These are phyloP conservation scores for Hozukius guyotensis DNA, from an alignment of 2,797 vertebrate genomes.

Conservation along the genomic window DNA sequence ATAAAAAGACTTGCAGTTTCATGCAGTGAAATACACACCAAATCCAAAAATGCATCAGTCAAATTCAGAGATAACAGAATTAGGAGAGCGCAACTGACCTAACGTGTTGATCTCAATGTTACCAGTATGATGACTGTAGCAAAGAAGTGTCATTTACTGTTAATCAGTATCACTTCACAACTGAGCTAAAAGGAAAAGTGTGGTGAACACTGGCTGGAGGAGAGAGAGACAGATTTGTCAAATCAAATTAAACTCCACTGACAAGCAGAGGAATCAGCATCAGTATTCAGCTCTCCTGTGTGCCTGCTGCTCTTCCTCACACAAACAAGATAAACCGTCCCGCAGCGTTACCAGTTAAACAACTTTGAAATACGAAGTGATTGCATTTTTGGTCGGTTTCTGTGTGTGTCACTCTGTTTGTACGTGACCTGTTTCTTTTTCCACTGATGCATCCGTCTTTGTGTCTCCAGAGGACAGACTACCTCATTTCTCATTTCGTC, in stretches of 20 bases:
- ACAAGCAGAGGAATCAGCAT: conserved; percentile 23
- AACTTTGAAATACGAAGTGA: conserved; percentile 11
- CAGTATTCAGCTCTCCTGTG: conserved; percentile 11
- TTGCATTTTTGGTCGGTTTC: not conserved
- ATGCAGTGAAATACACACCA: no score
- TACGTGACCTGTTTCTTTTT: not conserved
- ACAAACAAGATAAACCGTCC: conserved; percentile 14
- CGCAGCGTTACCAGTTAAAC: conserved; percentile 11
- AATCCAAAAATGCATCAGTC: not conserved
- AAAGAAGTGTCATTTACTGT: not conserved
- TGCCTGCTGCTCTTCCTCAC: not conserved
- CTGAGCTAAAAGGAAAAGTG: conserved; percentile 8
- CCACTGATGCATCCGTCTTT: conserved; percentile 26
- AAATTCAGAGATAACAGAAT: not conserved
- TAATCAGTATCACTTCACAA: conserved; percentile 9
- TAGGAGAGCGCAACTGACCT: not conserved
- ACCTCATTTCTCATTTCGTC: conserved; percentile 7
- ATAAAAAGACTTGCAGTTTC: not conserved
- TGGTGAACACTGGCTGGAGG: conserved; percentile 9
- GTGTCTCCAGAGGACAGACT: conserved; percentile 30
- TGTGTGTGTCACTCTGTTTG: not conserved
- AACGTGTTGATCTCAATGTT: not conserved
- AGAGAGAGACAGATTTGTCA: conserved; percentile 38
- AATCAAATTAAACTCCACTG: conserved; percentile 47
- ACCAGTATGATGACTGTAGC: not conserved